Conservation (phyloP, 2,888 invertebrate genomes). For the Scaptomyza flava region DNA sequence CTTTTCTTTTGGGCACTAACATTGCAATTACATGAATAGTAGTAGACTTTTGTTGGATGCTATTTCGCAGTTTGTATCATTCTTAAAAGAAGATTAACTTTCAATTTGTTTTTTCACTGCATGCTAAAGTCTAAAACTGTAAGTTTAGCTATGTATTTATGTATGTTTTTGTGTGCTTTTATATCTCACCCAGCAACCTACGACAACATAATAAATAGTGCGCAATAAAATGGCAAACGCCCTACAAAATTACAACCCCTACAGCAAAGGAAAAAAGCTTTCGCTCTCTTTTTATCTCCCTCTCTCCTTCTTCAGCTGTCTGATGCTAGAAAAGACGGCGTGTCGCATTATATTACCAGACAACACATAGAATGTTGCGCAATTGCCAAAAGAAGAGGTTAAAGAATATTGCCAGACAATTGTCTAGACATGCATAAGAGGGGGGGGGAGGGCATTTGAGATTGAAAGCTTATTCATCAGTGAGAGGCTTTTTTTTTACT, state of each 20-base stretch:
- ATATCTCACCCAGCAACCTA: slow-evolving; percentile 53
- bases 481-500: slow-evolving; percentile 12
- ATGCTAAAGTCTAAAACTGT: not conserved
- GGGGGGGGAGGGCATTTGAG: not conserved
- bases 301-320: not conserved
- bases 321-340: not conserved
- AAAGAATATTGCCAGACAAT: slow-evolving; percentile 10
- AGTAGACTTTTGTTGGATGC: slow-evolving; percentile 50
- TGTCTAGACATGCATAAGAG: slow-evolving; percentile 40
- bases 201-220: slow-evolving; percentile 64
- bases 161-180: not conserved
- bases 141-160: not conserved
- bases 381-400: slow-evolving; percentile 43
- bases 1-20: slow-evolving; percentile 30
- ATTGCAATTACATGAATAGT: slow-evolving; percentile 48
- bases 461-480: slow-evolving; percentile 2
- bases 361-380: slow-evolving; percentile 64
- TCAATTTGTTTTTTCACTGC: not conserved
- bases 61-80: not conserved
- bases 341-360: slow-evolving; percentile 26
- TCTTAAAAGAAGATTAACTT: not conserved
- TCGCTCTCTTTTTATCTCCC: not conserved
- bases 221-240: slow-evolving; percentile 25
- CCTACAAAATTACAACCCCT: slow-evolving; percentile 50
- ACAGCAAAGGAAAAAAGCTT: slow-evolving; percentile 24